Base-by-base conservation (phyloP, 2,888 invertebrate species). In the Laothoe populi region DNA sequence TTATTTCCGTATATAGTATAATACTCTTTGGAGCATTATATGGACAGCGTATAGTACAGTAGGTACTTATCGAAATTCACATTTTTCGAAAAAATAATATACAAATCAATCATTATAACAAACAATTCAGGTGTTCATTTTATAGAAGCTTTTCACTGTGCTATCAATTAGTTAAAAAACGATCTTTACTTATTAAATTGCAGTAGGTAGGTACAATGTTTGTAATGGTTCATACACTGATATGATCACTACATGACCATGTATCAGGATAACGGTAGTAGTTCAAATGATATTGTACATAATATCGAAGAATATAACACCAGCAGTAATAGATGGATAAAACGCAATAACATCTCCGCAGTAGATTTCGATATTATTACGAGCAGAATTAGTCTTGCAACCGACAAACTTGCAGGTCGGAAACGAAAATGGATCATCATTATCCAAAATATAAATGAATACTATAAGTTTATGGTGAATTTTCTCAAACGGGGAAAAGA, bases 401-500 rank as follows among this genome's bases (percentile, higher is more conserved):
- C 26, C n/a, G 23, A 61, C 11, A 21, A 57, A n/a, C 16, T 40
- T 21, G 7, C 5, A 13, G 16, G 4, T 10, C 44, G 38, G 4
- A 42, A 31, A 57, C 42, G n/a, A 24, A 19, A 45, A n/a, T 60
- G 49, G 53, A 21, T n/a, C n/a, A 21, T 44, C 23, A 19, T 57
- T 16, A 10, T 31, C 31, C 26, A 45, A 45, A 44, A 35, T 2
- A 23, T 57, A 13, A 44, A 11, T 10, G 21, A 10, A 16, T 57
- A 44, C n/a, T 61, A 57, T 31, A 53, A 45, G 26, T 61, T 57
- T 16, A 7, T 61, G 8, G 3, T 44, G n/a, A 61, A 44, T 13
- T 19, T 57, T 45, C 19, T 61, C 5, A 61, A 61, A 44, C 42
- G 46, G 40, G 53, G 31, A 5, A 57, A 45, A 61, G 57, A 57